Evolutionary conservation across 1,140 invertebrate genomes (phyloP), one percentile per base, ranked within the genome.

Genomic region (Zaprionus kolodkinae): DNA sequence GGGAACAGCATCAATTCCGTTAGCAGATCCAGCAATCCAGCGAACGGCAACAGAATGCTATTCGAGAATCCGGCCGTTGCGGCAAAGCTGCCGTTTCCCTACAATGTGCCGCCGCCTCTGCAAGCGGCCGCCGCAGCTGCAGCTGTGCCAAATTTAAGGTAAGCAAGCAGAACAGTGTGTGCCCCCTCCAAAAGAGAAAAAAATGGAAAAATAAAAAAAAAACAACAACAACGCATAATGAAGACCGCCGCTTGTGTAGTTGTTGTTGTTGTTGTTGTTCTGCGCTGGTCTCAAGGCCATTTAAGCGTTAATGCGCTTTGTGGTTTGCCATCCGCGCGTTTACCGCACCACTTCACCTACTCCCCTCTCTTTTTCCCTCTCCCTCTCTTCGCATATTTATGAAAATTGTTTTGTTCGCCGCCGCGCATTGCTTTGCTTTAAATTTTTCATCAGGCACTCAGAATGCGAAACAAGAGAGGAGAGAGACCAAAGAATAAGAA

Each of bases 131-230:
- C 91, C 45, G 91, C 91, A 50, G 92, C 91, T 73, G 91, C 89
- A 76, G 91, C 92, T 78, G 91, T 92, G 76, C 92, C 91, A 81
- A 92, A 92, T 91, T 73, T 92, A 91, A 92, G 92, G 92, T 92
- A 78, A 91, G 90, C 48, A 30, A 4, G 25, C 1, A 27, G 25
- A 4, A 30, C 27, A 30, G n/a, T n/a, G 27, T 61, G 11, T 17
- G 1, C 36, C n/a, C 21, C 35, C 21, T 4, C 27, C 3, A 30
- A 40, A 45, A 45, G 15, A 45, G 9, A 45, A 45, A 45, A 45
- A 45, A 15, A 45, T 45, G 25, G 9, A 17, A 30, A 36, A 17
- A 5, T 30, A 35, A 45, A 59, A 57, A 59, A 30, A 13, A 61
- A 55, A 65, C 27, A 40, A 35, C 36, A 52, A 63, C 60, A 45